These are phyloP conservation scores for Siniperca obscura DNA, from an alignment of 2,797 vertebrate genomes.

Conservation along the genomic window DNA sequence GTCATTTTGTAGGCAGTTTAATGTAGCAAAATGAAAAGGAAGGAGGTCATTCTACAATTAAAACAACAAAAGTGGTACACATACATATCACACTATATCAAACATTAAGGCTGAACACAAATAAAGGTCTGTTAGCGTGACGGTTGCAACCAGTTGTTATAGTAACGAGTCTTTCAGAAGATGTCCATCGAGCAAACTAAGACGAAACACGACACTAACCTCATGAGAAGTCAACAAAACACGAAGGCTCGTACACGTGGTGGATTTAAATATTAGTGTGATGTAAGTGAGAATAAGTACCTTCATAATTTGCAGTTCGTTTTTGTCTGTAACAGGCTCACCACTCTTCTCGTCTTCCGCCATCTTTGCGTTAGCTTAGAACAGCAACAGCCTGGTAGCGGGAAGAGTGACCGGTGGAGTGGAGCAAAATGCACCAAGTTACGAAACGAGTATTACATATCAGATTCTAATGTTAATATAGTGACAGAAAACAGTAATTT, in stretches of 20 bases:
- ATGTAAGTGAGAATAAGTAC: constrained; percentile 35
- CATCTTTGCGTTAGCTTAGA: constrained; percentile 76
- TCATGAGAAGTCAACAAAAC: background rate
- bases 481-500: background rate
- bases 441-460: accelerated
- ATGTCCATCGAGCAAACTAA: background rate
- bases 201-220: background rate
- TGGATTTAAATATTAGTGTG: accelerated
- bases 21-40: background rate
- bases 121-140: background rate
- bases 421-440: background rate
- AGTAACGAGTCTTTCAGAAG: constrained; percentile 52
- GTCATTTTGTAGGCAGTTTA: background rate
- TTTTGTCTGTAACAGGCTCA: constrained; percentile 73
- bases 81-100: accelerated
- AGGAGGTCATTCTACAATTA: accelerated
- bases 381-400: background rate
- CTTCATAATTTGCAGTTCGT: constrained; percentile 80
- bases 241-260: accelerated
- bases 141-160: constrained; percentile 61
- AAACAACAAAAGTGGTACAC: background rate
- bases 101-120: background rate
- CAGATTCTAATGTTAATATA: accelerated
- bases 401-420: background rate
- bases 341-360: constrained; percentile 81